Base-by-base conservation (phyloP, 2,113 vertebrate genomes). In the Aepyceros melampus region DNA sequence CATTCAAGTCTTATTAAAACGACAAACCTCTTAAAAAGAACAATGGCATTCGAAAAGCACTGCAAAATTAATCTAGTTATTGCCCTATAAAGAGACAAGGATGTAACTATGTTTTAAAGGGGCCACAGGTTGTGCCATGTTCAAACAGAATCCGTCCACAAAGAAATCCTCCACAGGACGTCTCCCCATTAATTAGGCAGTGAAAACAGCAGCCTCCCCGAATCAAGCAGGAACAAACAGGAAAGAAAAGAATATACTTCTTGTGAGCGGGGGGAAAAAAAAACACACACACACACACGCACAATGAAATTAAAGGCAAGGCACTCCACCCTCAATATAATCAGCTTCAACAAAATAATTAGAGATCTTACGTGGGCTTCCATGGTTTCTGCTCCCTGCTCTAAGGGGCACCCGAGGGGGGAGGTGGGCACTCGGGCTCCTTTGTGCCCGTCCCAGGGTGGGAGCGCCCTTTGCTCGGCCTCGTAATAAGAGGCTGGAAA, bases 41-140 rank as follows among this genome's bases (percentile, higher is more conserved):
- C 98, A 98, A 98, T 98, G 97, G 98, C 81, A 98, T 97, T 97
- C 95, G 97, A 98, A 98, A 98, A 97, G 98, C 96, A 98, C 81
- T 98, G 98, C 97, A 96, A 98, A 99, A 98, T 98, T 97, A 98
- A 99, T 98, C 97, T 96, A 91, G 98, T 98, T 98, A 99, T 97
- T 98, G 98, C 98, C 97, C 96, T 97, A 98, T 98, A 98, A 99
- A 99, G 97, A 98, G 88, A 82, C 97, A 97, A 98, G 62, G 76
- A 60, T n/a, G 51, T 81, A 97, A 97, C 98, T 43, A 64, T 25
- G 96, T 98, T 99, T 98, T 98, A 98, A 99, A 98, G 98, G 98
- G 98, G 98, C 98, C 98, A 97, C 98, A 98, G 98, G 98, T 95
- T 97, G 89, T 45, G 95, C 98, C 98, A 98, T 98, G 98, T 98